Evolutionary conservation across 1,140 invertebrate species (phyloP), one percentile per base, ranked within the genome.

Genomic region (Drosophila nikananu): DNA sequence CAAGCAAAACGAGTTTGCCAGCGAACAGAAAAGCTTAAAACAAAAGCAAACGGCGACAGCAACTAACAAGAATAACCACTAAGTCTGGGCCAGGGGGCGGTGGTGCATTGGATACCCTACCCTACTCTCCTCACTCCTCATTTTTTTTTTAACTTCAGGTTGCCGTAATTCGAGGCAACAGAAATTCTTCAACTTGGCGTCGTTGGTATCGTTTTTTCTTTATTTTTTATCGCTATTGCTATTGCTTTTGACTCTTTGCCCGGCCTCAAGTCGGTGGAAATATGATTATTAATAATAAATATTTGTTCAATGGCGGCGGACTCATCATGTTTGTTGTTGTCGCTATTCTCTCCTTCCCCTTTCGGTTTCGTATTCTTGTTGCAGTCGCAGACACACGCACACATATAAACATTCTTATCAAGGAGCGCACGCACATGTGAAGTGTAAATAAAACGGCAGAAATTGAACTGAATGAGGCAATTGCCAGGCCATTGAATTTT

Each of bases 21-120:
- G 57, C 51, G 52, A 49, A 61, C 52, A 83, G 55, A 65, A 67
- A 60, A 77, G 77, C 64, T 57, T 32, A 60, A 51, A 78, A 55
- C 51, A 66, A 67, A 59, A 78, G 72, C 76, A 68, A 73, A 82
- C 66, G 59, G 65, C 77, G 55, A 71, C 57, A 71, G 49, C 60
- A 57, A 71, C 72, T 77, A 81, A 81, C 79, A 70, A 86, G 86
- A 90, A 89, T 89, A 89, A 89, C 84, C 81, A 76, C 84, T 83
- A 59, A 77, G 35, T 37, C n/a, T 35, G 44, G 58, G 27, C 42
- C 32, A 17, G 51, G 51, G 27, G 41, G 49, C 19, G 48, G n/a
- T 41, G 51, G 23, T 64, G 51, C 60, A 71, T 55, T 70, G 48
- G n/a, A 67, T 67, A 37, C 52, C 51, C 58, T 23, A 19, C 57